Evolutionary conservation across 2,797 vertebrate species (phyloP).

Genomic region (Pogoniulus pusillus): DNA sequence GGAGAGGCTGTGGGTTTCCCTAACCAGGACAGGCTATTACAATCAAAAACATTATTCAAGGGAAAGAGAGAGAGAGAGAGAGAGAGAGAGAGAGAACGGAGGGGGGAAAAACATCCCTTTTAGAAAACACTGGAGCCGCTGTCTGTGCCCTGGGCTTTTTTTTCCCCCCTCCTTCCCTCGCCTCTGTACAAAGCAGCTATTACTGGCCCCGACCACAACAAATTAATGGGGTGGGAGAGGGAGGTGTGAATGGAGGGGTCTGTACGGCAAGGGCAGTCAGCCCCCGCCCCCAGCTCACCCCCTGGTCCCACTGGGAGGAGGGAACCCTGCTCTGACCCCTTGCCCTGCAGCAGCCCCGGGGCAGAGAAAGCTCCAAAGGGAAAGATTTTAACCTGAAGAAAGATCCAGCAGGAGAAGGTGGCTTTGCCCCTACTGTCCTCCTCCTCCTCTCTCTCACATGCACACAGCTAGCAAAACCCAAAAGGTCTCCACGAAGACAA

Average conservation of each 20-base stretch:
- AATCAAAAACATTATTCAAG: slow-evolving; percentile 64
- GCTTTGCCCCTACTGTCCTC: background rate
- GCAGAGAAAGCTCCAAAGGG: background rate
- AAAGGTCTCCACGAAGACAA: background rate
- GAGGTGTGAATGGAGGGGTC: slow-evolving; percentile 57
- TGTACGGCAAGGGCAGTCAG: background rate
- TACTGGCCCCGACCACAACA: slow-evolving; percentile 63
- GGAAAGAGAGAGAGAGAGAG: background rate
- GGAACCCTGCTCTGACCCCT: background rate
- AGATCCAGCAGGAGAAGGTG: background rate
- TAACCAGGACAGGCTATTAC: slow-evolving; percentile 12
- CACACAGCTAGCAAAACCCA: background rate
- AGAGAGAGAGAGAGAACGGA: background rate
- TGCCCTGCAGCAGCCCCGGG: background rate
- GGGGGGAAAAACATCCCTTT: slow-evolving; percentile 41
- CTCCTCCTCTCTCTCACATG: background rate
- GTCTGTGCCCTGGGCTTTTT: slow-evolving; percentile 20
- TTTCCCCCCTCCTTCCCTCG: slow-evolving; percentile 42
- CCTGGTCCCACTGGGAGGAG: background rate
- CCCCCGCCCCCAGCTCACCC: background rate
- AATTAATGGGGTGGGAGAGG: slow-evolving; percentile 55
- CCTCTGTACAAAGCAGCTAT: slow-evolving; percentile 77
- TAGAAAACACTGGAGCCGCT: slow-evolving; percentile 70
- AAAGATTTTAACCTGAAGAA: background rate
- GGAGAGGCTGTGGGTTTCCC: slow-evolving; percentile 38